Base-by-base conservation (phyloP, 2,888 invertebrate species). In the Idaea dimidiata region DNA sequence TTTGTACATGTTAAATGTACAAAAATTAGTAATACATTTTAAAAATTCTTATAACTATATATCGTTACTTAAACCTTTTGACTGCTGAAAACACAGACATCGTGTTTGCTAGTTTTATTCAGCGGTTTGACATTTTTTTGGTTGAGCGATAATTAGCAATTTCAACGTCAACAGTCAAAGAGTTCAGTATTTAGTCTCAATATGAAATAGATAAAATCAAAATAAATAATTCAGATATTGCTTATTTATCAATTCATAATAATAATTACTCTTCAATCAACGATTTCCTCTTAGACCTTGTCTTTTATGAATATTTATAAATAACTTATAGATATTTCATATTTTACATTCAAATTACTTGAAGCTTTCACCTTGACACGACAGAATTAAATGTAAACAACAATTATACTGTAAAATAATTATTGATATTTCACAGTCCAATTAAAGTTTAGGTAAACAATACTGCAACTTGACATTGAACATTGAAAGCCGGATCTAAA, bases 401-500 rank as follows among this genome's bases (percentile, higher is more conserved):
- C 60, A 31, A 62, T 66, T 66, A 61, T 61, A 55, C 60, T 66
- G 66, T 59, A 56, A 66, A 32, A 58, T 53, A 58, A 18, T 62
- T 59, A 61, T 63, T 17, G 54, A 61, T 10, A 60, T 58, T 65
- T 66, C 62, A 66, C 60, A 55, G 61, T 59, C 62, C 65, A 67
- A 68, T 69, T 64, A 67, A 59, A 66, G 66, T 33, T 32, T 60
- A 57, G 62, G 65, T 65, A 55, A 70, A 68, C 67, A 68, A 66
- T 65, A 65, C 62, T 65, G 72, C 57, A 66, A 68, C 65, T 61
- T 77, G 87, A 86, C 88, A 90, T 87, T 89, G 89, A 89, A 86
- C 86, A 82, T 81, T 73, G 75, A 76, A 78, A 89, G 83, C 88
- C 88, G 89, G 91, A 90, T 87, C 83, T 83, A 6, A 73, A 66